A percentile compares a stretch with the other conserved stretches of the same genome.
These are phyloP conservation scores for Lapara coniferarum DNA, from an alignment of 2,888 invertebrate genomes.

Conservation along the genomic window DNA sequence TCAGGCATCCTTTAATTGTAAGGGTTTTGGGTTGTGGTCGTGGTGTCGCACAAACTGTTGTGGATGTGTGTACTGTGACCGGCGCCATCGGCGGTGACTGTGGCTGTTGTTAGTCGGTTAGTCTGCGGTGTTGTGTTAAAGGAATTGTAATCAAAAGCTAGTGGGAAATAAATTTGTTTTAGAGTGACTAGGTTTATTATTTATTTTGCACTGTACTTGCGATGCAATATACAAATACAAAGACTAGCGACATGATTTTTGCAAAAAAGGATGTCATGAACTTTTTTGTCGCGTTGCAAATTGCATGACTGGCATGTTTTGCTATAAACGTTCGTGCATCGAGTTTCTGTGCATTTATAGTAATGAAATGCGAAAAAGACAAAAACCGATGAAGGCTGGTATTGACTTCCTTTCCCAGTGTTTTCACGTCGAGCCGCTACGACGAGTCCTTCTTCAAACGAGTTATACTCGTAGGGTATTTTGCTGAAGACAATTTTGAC, in stretches of 20 bases:
- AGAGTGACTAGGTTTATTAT: neutral
- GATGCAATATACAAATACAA: no score
- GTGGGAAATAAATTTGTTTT: neutral
- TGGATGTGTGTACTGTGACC: neutral
- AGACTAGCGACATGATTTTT: neutral
- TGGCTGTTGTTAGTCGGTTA: neutral
- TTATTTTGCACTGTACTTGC: no score
- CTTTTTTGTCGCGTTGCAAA: neutral
- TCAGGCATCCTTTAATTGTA: conserved; percentile 29
- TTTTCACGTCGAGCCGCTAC: no score
- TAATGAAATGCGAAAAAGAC: no score
- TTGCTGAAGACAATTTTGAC: no score
- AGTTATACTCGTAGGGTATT: no score
- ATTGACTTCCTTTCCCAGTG: no score
- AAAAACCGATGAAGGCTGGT: no score
- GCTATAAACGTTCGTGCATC: no score
- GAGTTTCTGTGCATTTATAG: no score
- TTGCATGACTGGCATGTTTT: no score
- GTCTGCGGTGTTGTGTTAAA: neutral
- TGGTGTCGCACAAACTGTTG: neutral
- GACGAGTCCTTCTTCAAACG: no score
- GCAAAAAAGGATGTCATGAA: neutral
- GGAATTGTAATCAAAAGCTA: neutral
- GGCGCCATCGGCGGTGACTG: neutral
- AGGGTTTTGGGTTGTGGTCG: conserved; percentile 24